Percentiles rank a stretch among this genome's conserved stretches.
These are phyloP conservation scores for Bellardia pandia DNA, from an alignment of 2,888 invertebrate species.

Conservation along the genomic window DNA sequence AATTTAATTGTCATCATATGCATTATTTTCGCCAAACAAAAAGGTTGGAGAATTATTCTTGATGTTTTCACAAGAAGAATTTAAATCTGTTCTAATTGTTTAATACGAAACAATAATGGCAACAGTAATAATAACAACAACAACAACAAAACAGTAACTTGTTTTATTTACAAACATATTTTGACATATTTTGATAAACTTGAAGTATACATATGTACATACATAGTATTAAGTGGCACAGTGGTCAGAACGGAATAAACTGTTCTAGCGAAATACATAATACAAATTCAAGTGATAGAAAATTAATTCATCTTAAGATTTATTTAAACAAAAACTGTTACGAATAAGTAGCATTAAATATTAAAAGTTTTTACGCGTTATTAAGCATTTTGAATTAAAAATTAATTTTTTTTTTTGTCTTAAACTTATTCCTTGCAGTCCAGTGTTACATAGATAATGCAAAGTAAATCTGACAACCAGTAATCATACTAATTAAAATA, in stretches of 20 bases:
- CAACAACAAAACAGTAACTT: background rate
- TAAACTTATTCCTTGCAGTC: background rate
- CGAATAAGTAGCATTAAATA: too few species aligned
- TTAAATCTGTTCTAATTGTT: constrained; percentile 48
- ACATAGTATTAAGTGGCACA: background rate
- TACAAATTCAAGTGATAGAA: too few species aligned
- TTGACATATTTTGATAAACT: constrained; percentile 21
- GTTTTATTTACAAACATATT: background rate
- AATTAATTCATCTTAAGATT: too few species aligned
- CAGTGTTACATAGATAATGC: constrained; percentile 11
- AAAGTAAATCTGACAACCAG: background rate
- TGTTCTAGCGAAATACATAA: too few species aligned
- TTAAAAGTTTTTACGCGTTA: too few species aligned
- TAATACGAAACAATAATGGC: constrained; percentile 2
- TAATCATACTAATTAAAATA: background rate
- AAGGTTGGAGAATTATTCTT: background rate
- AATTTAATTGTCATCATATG: constrained; percentile 65
- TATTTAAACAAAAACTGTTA: too few species aligned
- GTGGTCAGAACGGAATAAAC: background rate
- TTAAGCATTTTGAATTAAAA: background rate
- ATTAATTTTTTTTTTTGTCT: background rate
- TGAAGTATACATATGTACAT: background rate
- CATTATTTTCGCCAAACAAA: constrained; percentile 26
- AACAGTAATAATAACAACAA: background rate
- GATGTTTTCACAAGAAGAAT: constrained; percentile 9